These are phyloP conservation scores for Raphicerus campestris DNA, from an alignment of 2,113 vertebrate species.

Conservation along the genomic window DNA sequence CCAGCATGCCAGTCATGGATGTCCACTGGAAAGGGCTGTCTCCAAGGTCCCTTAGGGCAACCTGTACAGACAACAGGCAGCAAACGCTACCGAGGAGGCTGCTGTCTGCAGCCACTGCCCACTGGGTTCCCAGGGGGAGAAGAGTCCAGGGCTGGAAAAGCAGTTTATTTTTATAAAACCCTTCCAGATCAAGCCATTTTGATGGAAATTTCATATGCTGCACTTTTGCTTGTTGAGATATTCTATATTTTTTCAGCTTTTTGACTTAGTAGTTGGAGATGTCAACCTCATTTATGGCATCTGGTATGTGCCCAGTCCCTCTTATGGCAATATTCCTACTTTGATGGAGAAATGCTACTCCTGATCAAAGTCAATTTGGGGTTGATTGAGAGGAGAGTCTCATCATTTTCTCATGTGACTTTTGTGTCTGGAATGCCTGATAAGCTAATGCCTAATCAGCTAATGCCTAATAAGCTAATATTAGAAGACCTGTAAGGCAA, in stretches of 20 bases:
- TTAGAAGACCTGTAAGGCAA: neutral
- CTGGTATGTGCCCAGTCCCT: neutral
- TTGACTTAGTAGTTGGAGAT: neutral
- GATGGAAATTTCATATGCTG: neutral
- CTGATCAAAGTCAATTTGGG: neutral
- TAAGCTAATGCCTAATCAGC: neutral
- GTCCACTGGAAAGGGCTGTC: neutral
- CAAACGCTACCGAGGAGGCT: neutral
- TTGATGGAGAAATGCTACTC: neutral
- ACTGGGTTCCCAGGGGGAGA: neutral
- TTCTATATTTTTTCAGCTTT: neutral
- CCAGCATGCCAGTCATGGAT: neutral
- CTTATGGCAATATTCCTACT: neutral
- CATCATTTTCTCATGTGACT: neutral
- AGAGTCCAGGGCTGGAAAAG: neutral
- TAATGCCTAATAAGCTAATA: neutral
- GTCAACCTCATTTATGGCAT: neutral
- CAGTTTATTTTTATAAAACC: neutral
- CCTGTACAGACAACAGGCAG: neutral
- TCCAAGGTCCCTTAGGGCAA: neutral
- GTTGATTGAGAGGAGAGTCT: neutral
- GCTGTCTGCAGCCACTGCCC: neutral
- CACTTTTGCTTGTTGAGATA: neutral
- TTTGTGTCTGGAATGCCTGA: neutral
- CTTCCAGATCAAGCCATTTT: neutral